Evolutionary conservation across 2,888 invertebrate species (phyloP), one percentile per base, ranked within the genome.

Genomic region (Deroplatys truncata): DNA sequence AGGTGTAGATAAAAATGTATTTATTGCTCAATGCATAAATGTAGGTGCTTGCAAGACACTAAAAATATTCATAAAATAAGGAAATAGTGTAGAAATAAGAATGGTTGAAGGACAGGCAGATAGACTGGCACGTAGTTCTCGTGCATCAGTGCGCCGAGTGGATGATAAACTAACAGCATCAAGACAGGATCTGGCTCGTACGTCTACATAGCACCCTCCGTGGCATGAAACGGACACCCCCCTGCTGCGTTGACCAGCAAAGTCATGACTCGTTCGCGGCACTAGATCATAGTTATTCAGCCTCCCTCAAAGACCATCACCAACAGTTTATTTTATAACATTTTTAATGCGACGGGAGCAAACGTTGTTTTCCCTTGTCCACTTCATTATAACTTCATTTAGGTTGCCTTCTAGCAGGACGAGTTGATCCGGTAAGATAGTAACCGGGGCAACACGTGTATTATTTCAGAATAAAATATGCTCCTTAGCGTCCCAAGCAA

Each of bases 141-240:
- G 20, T 72, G 56, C 56, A 72, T 72, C 56, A 72, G 56, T 72
- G 56, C 56, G 56, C 20, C 25, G 56, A 72, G 56, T 72, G 56
- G 56, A 72, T 72, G 56, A 72, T 87, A 29, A 87, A 83, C 87
- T 83, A 87, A 87, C 87, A 87, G 82, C 87, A 82, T 87, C 83
- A 87, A 83, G 82, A 29, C 87, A 4, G 87, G 87, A 85, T 85
- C 43, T 49, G 85, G 85, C 82, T 83, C 87, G 87, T 87, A 82
- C 35, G 87, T 87, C 87, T 82, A 82, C n/a, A 20, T 43, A 43
- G 87, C 87, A 83, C 87, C 87, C 87, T 87, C 56, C 87, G 87
- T 87, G 87, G 87, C 87, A 83, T 28, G 85, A 43, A 28, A 85
- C 28, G 85, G 85, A 56, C 85, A 85, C 10, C 56, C 87, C 87